Conservation (phyloP, 2,797 vertebrate genomes). For the Poecilia velifera region DNA sequence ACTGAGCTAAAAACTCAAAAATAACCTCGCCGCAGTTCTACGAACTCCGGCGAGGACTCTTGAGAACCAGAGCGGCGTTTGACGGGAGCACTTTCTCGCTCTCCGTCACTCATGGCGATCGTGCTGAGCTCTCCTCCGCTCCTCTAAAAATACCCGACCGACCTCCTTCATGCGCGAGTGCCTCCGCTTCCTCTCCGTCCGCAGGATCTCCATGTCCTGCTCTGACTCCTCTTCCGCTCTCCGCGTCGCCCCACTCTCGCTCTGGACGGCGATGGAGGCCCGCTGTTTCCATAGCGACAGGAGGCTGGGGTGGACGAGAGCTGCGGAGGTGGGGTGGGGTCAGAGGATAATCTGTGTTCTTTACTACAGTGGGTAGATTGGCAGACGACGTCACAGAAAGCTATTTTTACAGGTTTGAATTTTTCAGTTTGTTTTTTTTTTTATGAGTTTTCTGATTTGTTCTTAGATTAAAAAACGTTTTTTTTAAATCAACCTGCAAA, state of each 20-base stretch:
- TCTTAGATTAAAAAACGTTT: neutral
- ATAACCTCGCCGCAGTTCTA: neutral
- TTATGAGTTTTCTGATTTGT: neutral
- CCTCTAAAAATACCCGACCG: constrained; percentile 12
- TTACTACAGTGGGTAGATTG: neutral
- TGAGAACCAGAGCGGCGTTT: neutral
- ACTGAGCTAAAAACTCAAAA: constrained; percentile 19
- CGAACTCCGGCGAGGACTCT: neutral
- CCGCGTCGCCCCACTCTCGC: constrained; percentile 31
- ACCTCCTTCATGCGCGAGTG: constrained; percentile 72
- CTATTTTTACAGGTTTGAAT: neutral
- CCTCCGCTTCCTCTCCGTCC: constrained; percentile 53
- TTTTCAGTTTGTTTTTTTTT: too few relatives aligned
- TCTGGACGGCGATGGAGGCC: constrained; percentile 50
- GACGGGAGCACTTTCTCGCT: neutral
- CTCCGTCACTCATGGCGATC: neutral
- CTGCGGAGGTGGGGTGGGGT: constrained; percentile 41
- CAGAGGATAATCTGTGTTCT: neutral
- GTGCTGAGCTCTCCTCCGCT: neutral
- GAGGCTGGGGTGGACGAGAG: constrained; percentile 74
- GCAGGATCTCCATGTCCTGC: constrained; percentile 62
- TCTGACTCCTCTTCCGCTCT: constrained; percentile 36
- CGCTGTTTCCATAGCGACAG: constrained; percentile 75
- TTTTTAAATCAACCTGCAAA: neutral
- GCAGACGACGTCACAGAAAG: neutral